Conservation (phyloP, 2,113 vertebrate species). For the Corythoichthys haematopterus region DNA sequence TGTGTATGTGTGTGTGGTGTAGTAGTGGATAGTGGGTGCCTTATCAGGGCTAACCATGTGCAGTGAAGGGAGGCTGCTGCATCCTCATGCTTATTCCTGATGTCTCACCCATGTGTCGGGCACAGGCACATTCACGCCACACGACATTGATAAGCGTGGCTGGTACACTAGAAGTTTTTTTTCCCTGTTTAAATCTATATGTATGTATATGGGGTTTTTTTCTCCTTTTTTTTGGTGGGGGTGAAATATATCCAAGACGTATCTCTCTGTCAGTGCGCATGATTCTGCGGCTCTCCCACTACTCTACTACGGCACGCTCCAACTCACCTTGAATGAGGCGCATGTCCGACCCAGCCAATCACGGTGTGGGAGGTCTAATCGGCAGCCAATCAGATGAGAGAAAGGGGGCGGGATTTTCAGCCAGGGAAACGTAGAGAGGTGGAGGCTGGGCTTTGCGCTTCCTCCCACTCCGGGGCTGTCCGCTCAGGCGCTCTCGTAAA, state of each 20-base stretch:
- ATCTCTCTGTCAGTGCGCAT: conserved; percentile 85
- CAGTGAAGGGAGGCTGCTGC: conserved; percentile 44
- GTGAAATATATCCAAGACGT: conserved; percentile 54
- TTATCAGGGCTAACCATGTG: conserved; percentile 54
- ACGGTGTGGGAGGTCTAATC: conserved; percentile 49
- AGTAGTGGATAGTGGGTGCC: conserved; percentile 9
- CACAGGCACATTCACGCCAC: conserved; percentile 27
- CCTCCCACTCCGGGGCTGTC: conserved; percentile 70
- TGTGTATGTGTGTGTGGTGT: background rate
- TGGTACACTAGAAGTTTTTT: background rate
- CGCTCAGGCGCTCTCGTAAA: conserved; percentile 79
- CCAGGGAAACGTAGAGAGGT: background rate
- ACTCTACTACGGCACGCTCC: conserved; percentile 75
- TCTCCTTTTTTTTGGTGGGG: background rate
- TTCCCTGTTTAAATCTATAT: background rate
- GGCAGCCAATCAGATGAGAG: conserved; percentile 50
- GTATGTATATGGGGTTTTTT: background rate
- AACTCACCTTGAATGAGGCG: conserved; percentile 90
- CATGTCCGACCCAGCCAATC: conserved; percentile 76
- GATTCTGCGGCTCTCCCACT: conserved; percentile 92
- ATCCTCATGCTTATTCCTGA: conserved; percentile 42
- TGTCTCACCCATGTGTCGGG: conserved; percentile 66
- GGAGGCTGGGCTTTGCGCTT: conserved; percentile 64
- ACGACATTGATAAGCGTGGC: conserved; percentile 19
- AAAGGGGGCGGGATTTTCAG: conserved; percentile 65